These are phyloP conservation scores for Hirtodrosophila alboralis DNA, from an alignment of 2,888 invertebrate genomes.

Conservation along the genomic window DNA sequence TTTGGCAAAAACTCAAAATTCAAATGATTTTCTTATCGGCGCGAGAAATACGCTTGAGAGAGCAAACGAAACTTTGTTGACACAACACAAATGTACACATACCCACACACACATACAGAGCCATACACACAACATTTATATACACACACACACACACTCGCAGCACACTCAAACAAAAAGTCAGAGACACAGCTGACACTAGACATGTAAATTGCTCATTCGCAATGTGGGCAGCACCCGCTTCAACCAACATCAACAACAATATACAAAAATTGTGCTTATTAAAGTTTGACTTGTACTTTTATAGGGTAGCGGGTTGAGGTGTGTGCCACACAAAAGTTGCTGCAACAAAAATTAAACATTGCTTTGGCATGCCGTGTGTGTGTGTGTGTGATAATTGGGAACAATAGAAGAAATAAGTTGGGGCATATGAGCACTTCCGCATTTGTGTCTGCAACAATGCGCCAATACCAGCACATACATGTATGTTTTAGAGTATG, in stretches of 20 bases:
- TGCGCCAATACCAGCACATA: slow-evolving; percentile 28
- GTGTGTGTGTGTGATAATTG: slow-evolving; percentile 69
- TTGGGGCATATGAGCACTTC: slow-evolving; percentile 55
- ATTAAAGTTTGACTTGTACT: slow-evolving; percentile 74
- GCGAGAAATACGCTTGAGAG: slow-evolving; percentile 64
- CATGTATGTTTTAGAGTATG: slow-evolving; percentile 5
- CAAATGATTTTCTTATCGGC: slow-evolving; percentile 58
- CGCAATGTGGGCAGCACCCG: slow-evolving; percentile 59
- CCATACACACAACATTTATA: no score
- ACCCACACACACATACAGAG: slow-evolving; percentile 5
- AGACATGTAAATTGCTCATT: slow-evolving; percentile 71
- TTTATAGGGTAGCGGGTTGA: slow-evolving; percentile 28
- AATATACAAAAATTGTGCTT: slow-evolving; percentile 56
- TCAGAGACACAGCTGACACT: slow-evolving; percentile 41
- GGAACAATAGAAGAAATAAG: slow-evolving; percentile 66
- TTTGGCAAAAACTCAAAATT: slow-evolving; percentile 29
- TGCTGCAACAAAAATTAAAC: slow-evolving; percentile 70
- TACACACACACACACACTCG: slow-evolving; percentile 6
- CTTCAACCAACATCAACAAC: slow-evolving; percentile 29
- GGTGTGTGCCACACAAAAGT: slow-evolving; percentile 43
- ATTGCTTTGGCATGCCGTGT: slow-evolving; percentile 69
- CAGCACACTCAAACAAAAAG: slow-evolving; percentile 13
- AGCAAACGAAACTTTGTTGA: slow-evolving; percentile 60
- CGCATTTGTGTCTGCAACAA: slow-evolving; percentile 55
- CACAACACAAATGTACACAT: slow-evolving; percentile 33